Evolutionary conservation across 2,113 vertebrate genomes (phyloP).

Genomic region (Lagopus muta): DNA sequence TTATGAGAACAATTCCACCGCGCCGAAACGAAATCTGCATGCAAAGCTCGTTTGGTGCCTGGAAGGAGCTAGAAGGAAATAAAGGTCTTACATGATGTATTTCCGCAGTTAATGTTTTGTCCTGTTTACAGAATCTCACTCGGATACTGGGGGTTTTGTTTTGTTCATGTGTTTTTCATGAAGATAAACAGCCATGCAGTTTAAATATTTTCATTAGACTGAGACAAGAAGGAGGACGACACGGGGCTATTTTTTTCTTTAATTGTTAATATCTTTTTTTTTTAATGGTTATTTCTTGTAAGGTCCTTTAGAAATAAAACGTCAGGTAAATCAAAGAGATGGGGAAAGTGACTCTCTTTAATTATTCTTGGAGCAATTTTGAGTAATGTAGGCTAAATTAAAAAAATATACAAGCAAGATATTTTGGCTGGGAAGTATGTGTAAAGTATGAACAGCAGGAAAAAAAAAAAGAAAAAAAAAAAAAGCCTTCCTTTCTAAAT

Average conservation of each 20-base stretch:
- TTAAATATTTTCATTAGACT: slow-evolving; percentile 69
- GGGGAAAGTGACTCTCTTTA: neutral
- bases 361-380: slow-evolving; percentile 59
- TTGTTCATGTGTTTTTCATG: slow-evolving; percentile 71
- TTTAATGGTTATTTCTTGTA: neutral
- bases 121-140: slow-evolving; percentile 65
- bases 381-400: slow-evolving; percentile 66
- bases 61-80: slow-evolving; percentile 71
- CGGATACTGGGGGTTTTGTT: slow-evolving; percentile 61
- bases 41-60: slow-evolving; percentile 53
- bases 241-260: neutral
- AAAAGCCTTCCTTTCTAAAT: slow-evolving; percentile 59
- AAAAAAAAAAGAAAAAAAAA: slow-evolving; percentile 46
- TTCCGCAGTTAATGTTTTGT: slow-evolving; percentile 55
- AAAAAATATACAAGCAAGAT: slow-evolving; percentile 68
- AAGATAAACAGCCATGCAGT: slow-evolving; percentile 60
- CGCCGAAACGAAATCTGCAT: slow-evolving; percentile 66
- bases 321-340: slow-evolving; percentile 25
- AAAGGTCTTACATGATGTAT: slow-evolving; percentile 64
- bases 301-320: neutral
- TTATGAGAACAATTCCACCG: slow-evolving; percentile 57
- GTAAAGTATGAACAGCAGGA: slow-evolving; percentile 71
- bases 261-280: slow-evolving; percentile 29
- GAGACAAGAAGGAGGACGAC: slow-evolving; percentile 42
- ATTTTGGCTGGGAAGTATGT: slow-evolving; percentile 69